These are phyloP conservation scores for Drosophila takahashii DNA, from an alignment of 1,140 invertebrate species.

Conservation along the genomic window DNA sequence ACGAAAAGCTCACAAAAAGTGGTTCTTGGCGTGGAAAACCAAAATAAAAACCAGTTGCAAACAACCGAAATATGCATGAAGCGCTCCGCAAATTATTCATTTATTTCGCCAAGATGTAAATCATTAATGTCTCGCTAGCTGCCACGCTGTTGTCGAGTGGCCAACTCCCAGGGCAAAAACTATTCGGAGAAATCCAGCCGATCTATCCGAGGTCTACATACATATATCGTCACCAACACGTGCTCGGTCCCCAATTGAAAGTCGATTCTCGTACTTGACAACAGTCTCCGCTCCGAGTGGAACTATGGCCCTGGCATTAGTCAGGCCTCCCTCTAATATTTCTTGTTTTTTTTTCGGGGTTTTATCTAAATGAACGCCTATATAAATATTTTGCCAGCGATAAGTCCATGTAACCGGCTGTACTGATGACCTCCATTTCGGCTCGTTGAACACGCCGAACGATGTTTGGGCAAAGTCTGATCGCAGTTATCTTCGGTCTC, in stretches of 20 bases:
- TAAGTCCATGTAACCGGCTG: constrained; percentile 46
- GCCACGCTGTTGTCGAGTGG: constrained; percentile 22
- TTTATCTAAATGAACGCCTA: constrained; percentile 55
- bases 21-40: constrained; percentile 35
- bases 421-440: constrained; percentile 29
- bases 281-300: constrained; percentile 5
- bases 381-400: constrained; percentile 56
- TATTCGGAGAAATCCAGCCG: constrained; percentile 21
- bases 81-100: constrained; percentile 31
- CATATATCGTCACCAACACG: constrained; percentile 26
- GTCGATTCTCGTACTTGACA: constrained; percentile 30
- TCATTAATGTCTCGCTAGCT: constrained; percentile 2
- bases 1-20: constrained; percentile 23
- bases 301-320: constrained; percentile 39
- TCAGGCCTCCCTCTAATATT: constrained; percentile 13
- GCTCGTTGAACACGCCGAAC: constrained; percentile 29
- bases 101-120: constrained; percentile 41
- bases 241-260: constrained; percentile 17
- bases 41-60: constrained; percentile 40
- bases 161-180: constrained; percentile 11
- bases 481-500: constrained; percentile 30
- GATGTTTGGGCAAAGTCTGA: constrained; percentile 38
- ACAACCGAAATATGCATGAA: constrained; percentile 21
- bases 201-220: constrained; percentile 9
- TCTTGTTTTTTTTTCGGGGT: constrained; percentile 6